phyloP scores from a whole-genome alignment of 1,140 invertebrate genomes.

The Drosophila virilis region DNA sequence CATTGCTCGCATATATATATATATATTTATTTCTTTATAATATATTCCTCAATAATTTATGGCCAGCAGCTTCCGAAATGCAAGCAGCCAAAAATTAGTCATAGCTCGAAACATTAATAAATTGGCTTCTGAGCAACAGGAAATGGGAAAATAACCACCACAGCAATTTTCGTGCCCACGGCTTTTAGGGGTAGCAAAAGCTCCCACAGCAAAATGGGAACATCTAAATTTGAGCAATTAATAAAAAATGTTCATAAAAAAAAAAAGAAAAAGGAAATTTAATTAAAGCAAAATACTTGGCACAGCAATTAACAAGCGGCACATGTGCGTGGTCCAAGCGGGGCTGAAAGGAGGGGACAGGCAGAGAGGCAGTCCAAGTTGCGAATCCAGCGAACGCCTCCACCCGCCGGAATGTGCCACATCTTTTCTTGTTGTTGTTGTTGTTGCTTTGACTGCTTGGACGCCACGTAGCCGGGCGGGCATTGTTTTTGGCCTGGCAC shows the following conservation, averaged over 20 bases:
- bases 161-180: conserved; percentile 2
- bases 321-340: not conserved
- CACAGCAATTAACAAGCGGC: conserved; percentile 40
- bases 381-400: not conserved
- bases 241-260: conserved; percentile 26
- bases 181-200: conserved; percentile 7
- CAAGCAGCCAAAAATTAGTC: conserved; percentile 31
- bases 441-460: conserved; percentile 16
- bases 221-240: conserved; percentile 19
- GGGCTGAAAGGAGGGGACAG: not conserved
- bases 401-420: conserved; percentile 23
- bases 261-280: conserved; percentile 32
- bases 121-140: conserved; percentile 15
- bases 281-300: conserved; percentile 51
- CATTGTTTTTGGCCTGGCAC: conserved; percentile 44
- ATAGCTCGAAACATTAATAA: conserved; percentile 29
- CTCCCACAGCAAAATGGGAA: not conserved
- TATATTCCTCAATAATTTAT: conserved; percentile 28
- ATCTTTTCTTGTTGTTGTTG: conserved; percentile 14
- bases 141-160: conserved; percentile 5
- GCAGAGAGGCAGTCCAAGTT: not conserved
- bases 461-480: conserved; percentile 25
- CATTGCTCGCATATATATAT: too few relatives aligned
- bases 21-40: not conserved
- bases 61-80: conserved; percentile 6